Evolutionary conservation across 2,113 vertebrate genomes (phyloP).

Genomic region (Odontophorus gujanensis): DNA sequence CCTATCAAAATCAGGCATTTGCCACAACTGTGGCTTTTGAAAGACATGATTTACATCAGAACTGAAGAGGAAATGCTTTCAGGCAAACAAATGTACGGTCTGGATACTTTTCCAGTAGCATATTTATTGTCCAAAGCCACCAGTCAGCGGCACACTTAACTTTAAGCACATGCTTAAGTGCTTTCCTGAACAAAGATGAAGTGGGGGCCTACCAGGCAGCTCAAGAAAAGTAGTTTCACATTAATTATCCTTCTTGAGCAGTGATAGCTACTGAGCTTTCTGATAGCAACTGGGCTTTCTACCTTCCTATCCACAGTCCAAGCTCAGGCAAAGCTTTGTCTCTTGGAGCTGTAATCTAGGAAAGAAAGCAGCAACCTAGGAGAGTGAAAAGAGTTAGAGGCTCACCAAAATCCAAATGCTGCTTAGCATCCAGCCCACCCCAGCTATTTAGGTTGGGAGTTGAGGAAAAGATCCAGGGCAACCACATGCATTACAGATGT

Average conservation of each 20-base stretch:
- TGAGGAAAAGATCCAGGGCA: not conserved
- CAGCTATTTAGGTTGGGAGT: not conserved
- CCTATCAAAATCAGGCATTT: conserved; percentile 50
- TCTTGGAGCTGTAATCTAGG: not conserved
- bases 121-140: conserved; percentile 65
- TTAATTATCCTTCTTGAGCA: not conserved
- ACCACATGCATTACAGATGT: not conserved
- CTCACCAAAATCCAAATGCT: not conserved
- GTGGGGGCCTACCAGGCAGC: conserved; percentile 45
- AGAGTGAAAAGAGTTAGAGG: not conserved
- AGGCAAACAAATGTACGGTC: conserved; percentile 54
- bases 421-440: not conserved
- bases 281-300: not conserved
- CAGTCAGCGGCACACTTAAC: conserved; percentile 64
- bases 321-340: not conserved
- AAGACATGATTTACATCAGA: conserved; percentile 56
- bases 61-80: conserved; percentile 61
- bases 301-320: not conserved
- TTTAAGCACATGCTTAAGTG: conserved; percentile 72
- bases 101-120: conserved; percentile 60
- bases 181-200: conserved; percentile 42
- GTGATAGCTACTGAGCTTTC: not conserved
- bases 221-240: conserved; percentile 17
- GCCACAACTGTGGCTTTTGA: conserved; percentile 51
- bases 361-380: not conserved